Evolutionary conservation across 1,140 invertebrate genomes (phyloP), one percentile per base, ranked within the genome.

Genomic region (Micrasema minimum): DNA sequence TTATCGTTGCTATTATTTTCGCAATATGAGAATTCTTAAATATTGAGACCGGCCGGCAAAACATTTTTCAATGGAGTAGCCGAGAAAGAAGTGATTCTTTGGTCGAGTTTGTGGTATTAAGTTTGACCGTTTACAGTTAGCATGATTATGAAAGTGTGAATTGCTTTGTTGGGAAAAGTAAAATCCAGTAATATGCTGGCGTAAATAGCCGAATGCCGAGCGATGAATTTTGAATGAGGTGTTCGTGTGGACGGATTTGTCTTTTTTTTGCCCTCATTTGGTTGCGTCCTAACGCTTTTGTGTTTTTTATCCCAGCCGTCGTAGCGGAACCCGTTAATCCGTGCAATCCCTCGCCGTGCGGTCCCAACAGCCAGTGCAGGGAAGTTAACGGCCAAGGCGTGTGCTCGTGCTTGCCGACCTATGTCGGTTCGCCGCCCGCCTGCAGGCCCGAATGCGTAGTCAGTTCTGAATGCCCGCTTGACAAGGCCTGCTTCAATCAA

Each of bases 271-370:
- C 16, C 16, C 48, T 14, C n/a, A 4, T 23, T 10, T 10, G 10
- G 14, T 7, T 10, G 22, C n/a, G 18, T 20, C 16, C 18, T 20
- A 51, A 51, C 20, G 10, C n/a, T 18, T 38, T 37, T 37, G 35
- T 62, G 59, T 69, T 43, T 59, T 51, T 1, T 41, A 12, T 66
- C 69, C 79, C 76, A 81, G 80, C 77, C 72, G 75, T 82, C 53
- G 68, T 76, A 51, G 75, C 81, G 69, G 77, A 77, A 31, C 83
- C 82, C 0, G 74, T 79, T 37, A 81, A 89, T 79, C 86, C 87
- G 57, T 90, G 89, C 77, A 81, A 82, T 66, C 88, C 88, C 26
- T 88, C 87, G 37, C 90, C 89, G 18, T 91, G 90, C 80, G 90
- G 90, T 57, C 86, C 89, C 26, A 90, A 91, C 78, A 87, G 88